Base-by-base conservation (phyloP, 2,797 vertebrate species). In the Chanos chanos region DNA sequence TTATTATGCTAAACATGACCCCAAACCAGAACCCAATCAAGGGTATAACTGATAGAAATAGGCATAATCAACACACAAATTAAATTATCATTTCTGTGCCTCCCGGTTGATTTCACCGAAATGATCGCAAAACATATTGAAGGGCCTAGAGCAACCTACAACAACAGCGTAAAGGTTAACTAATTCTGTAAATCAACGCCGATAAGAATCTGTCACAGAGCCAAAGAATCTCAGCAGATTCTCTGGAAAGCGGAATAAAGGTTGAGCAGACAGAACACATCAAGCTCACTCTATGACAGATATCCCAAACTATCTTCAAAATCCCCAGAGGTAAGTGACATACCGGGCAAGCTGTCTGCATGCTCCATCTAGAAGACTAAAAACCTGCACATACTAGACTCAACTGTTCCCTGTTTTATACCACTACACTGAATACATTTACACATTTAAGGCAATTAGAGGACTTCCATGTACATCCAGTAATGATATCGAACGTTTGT, bases 131-230 rank as follows among this genome's bases (percentile, higher is more conserved):
- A 69, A 72, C 68, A 74, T 64, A 70, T 49, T 48, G 52, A 70
- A n/a, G 31, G 61, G 68, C 78, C 80, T 72, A 47, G 59, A 75
- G 86, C 80, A 73, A 81, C 77, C 75, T 63, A 78, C 76, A 79
- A 81, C 75, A 79, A 81, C 78, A 81, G 77, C 71, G 75, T 79
- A 87, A 89, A 91, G 87, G 86, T 89, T 89, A 90, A 91, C 81
- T 84, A 84, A 89, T 87, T 83, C 83, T 73, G 80, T 81, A 81
- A 86, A 88, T 85, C 84, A 87, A 72, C 76, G 69, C 75, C 56
- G 79, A 87, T 86, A 75, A 63, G 70, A 81, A 85, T 80, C 72
- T 85, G 85, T 85, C 83, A 82, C 49, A 43, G 3, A 21, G 52
- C 67, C 54, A 63, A 53, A 64, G 47, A 30, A 37, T 52, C 63